phyloP scores from a whole-genome alignment of 1,140 invertebrate species.

The Heliconius melpomene region DNA sequence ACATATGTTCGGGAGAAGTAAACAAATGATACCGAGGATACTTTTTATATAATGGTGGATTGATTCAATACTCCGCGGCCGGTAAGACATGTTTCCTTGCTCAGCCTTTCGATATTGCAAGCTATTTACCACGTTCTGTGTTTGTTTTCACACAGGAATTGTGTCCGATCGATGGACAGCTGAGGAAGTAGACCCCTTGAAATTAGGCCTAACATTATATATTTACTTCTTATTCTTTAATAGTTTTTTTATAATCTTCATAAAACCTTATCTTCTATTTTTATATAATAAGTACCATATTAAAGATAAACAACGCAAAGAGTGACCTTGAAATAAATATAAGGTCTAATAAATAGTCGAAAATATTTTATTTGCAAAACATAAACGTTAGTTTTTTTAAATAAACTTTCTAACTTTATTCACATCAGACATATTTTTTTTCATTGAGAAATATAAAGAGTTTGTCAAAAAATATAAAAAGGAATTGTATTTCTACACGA shows the following conservation, averaged over 20 bases:
- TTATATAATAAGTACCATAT: background rate
- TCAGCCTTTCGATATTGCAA: background rate
- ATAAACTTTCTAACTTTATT: background rate
- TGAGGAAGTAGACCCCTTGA: background rate
- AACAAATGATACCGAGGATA: slow-evolving; percentile 77
- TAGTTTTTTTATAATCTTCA: background rate
- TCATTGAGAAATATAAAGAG: background rate
- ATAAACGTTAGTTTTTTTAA: background rate
- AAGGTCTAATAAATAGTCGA: background rate
- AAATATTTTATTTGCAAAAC: background rate
- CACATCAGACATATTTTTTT: background rate
- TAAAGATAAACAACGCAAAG: background rate
- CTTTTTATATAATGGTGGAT: slow-evolving; percentile 74
- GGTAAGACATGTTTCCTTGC: slow-evolving; percentile 54
- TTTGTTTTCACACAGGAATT: background rate
- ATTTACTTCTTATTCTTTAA: background rate
- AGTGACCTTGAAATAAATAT: background rate
- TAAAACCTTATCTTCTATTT: background rate
- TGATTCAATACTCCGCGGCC: slow-evolving; percentile 68
- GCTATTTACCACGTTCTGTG: background rate
- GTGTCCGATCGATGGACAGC: background rate
- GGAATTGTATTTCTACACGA: background rate
- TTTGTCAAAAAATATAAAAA: background rate
- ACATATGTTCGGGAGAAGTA: slow-evolving; percentile 76
- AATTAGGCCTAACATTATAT: background rate